Percentiles rank a stretch among this genome's conserved stretches.
phyloP scores from a whole-genome alignment of 2,113 vertebrate species.

The Phrynosoma blainvillii region DNA sequence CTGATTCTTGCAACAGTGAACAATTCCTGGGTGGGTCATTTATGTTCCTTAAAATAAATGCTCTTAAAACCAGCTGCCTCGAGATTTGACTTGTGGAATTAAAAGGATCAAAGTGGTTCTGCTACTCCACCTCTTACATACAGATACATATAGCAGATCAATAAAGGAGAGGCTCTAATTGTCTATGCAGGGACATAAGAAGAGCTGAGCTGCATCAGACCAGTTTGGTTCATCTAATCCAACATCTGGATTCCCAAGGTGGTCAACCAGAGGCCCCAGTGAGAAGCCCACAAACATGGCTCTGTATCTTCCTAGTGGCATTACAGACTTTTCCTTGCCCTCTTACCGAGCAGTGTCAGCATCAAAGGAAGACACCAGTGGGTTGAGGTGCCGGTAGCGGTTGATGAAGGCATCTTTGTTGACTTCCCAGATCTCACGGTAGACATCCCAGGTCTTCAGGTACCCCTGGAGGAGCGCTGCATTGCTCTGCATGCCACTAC shows the following conservation, averaged over 20 bases:
- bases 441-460: slow-evolving; percentile 87
- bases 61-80: no score
- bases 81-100: no score
- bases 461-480: slow-evolving; percentile 78
- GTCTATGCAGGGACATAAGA: background rate
- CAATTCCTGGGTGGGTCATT: background rate
- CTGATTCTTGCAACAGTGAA: background rate
- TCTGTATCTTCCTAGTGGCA: background rate
- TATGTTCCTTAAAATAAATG: background rate
- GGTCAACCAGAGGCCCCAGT: background rate
- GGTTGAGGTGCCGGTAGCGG: slow-evolving; percentile 83
- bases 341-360: slow-evolving; percentile 86
- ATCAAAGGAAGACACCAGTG: slow-evolving; percentile 85
- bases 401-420: slow-evolving; percentile 87
- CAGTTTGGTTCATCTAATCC: background rate
- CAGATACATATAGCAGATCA: no score
- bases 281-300: background rate
- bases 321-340: background rate
- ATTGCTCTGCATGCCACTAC: slow-evolving; percentile 78
- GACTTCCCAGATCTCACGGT: slow-evolving; percentile 88
- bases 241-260: background rate
- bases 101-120: no score
- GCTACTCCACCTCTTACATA: background rate
- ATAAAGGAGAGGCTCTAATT: background rate
- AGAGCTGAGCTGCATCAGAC: background rate